Evolutionary conservation across 2,888 invertebrate genomes (phyloP), one percentile per base, ranked within the genome.

Genomic region (Oeneis ivallda): DNA sequence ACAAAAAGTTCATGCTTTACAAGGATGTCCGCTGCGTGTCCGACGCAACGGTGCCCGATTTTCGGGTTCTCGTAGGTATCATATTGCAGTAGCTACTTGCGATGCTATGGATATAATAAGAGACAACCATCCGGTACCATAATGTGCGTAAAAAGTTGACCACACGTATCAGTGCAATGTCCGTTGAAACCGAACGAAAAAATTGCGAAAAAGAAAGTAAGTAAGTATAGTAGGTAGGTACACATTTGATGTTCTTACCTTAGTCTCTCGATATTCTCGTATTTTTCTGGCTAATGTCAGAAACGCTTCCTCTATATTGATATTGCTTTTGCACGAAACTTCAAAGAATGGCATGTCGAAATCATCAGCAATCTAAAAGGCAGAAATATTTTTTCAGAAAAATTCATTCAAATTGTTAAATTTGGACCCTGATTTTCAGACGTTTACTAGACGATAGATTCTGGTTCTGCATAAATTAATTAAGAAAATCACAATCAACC

Each of bases 261-360:
- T 93, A 73, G 94, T 93, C 76, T 95, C 95, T 76, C 95, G 92
- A 84, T 96, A 96, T 87, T 96, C 96, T 67, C 96, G 93, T 86
- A 97, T 97, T 92, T 95, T 95, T 82, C 96, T 93, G 70, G 97
- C 96, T 80, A 97, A 87, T 56, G 95, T 95, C 71, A 96, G 85
- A 84, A 97, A 97, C 60, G 96, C 95, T 80, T 96, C 95, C 82
- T 96, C 96, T 77, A 97, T 96, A 76, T 97, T 96, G 68, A 97
- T 94, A 81, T 97, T 95, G 75, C 95, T 95, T 86, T 97, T 97
- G 87, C 97, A 97, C 11, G 97, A 97, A 13, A 97, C 96, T 87
- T 97, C 97, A 81, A 96, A 96, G 83, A 97, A 97, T 41, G 96
- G 96, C 94, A 97, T 95, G 75, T 96, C 96, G 78, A 96, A 97